phyloP scores from a whole-genome alignment of 2,888 invertebrate species.

The Torymus aiolomorphi region DNA sequence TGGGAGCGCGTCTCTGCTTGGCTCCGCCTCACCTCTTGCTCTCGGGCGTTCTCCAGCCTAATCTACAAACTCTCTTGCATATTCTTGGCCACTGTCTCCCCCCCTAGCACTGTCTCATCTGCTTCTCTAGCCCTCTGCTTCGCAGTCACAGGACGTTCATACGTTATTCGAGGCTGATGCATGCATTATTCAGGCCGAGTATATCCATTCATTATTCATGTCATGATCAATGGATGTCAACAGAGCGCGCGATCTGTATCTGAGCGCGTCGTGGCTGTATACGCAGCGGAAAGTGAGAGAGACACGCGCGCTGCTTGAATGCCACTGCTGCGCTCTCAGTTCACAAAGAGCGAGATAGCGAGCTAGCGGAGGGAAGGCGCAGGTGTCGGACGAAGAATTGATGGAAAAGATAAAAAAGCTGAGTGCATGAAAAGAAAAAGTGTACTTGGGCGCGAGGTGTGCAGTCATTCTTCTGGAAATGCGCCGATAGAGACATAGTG shows the following conservation, averaged over 20 bases:
- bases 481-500: background rate
- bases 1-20: constrained; percentile 3
- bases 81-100: constrained; percentile 9
- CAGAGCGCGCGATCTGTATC: constrained; percentile 68
- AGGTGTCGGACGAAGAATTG: too few species aligned
- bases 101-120: background rate
- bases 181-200: constrained; percentile 70
- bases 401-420: too few species aligned
- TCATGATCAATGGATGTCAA: constrained; percentile 71
- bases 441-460: too few species aligned
- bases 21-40: too few species aligned
- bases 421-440: too few species aligned
- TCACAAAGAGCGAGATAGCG: constrained; percentile 1
- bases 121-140: constrained; percentile 11
- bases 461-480: background rate
- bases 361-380: too few species aligned
- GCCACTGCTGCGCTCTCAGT: constrained; percentile 22
- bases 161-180: constrained; percentile 67
- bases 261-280: constrained; percentile 56
- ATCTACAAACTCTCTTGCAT: constrained; percentile 23
- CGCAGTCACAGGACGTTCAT: constrained; percentile 53
- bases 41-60: background rate
- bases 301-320: constrained; percentile 32
- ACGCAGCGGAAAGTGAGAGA: constrained; percentile 39
- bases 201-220: constrained; percentile 71